Evolutionary conservation across 2,888 invertebrate genomes (phyloP), one percentile per base, ranked within the genome.

Genomic region (Gymnocheta viridis): DNA sequence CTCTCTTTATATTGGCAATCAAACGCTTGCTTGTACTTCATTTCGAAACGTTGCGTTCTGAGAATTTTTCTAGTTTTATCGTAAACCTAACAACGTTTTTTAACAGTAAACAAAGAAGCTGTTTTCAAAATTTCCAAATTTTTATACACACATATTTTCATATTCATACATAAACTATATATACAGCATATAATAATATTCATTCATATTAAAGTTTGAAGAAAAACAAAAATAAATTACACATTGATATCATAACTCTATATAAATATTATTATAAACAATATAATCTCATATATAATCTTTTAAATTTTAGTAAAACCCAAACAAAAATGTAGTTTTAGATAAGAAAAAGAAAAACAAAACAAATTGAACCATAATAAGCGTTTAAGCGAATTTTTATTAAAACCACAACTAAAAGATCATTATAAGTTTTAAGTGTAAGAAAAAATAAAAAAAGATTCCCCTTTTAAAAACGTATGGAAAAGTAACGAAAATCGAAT

Each of bases 221-320:
- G 5, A 19, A 56, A 24, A 17, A 67, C 17, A 27, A 17, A 79
- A 72, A 72, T 29, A 64, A 51, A 69, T 76, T 62, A 60, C 66
- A 41, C 67, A 76, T 69, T 82, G 51, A 74, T 81, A 81, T 74
- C 74, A 73, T 81, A 76, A 81, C 67, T 74, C 70, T 60, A 78
- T 78, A 78, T 78, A 82, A 81, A 81, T 84, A 84, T 80, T 84
- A 81, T 69, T 64, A 64, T 47, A 41, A 64, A 79, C 41, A 24
- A 54, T 49, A 84, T 81, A 81, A 81, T 84, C 84, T 84, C 84
- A 80, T 83, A 83, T 83, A 79, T 83, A 80, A 76, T 70, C 79
- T 80, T 67, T 47, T 54, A 82, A 47, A 54, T 67, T 82, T 69
- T 76, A 76, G 64, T 60, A 82, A 73, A 74, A 76, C 35, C 49